Evolutionary conservation across 2,888 invertebrate genomes (phyloP).

Genomic region (Chloroclysta siterata): DNA sequence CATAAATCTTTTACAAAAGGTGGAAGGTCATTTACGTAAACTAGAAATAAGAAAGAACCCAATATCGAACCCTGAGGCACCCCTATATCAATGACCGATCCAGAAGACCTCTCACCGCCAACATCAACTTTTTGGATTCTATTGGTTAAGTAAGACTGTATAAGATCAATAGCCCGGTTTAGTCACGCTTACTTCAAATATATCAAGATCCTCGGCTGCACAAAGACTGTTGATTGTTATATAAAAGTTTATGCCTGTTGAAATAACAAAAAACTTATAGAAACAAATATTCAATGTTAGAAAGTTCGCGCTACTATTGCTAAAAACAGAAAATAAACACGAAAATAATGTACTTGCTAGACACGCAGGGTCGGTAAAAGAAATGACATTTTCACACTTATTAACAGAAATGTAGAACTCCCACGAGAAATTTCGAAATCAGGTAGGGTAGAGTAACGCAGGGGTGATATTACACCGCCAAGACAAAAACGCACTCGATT

Average conservation of each 20-base stretch:
- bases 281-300: slow-evolving; percentile 5
- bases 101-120: no score
- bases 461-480: slow-evolving; percentile 59
- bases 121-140: no score
- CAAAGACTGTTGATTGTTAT: no score
- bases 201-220: no score
- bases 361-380: slow-evolving; percentile 20
- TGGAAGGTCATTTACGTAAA: no score
- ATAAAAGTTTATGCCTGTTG: neutral
- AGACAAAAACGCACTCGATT: slow-evolving; percentile 53
- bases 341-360: neutral
- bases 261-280: neutral
- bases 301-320: neutral
- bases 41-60: no score
- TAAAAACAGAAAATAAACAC: neutral
- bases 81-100: no score
- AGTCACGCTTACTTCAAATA: no score
- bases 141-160: no score
- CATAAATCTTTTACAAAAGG: no score
- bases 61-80: no score
- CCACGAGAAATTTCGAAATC: slow-evolving; percentile 73
- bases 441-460: slow-evolving; percentile 62
- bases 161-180: no score
- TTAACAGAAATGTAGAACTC: slow-evolving; percentile 63
- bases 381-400: slow-evolving; percentile 64